Evolutionary conservation across 2,888 invertebrate genomes (phyloP).

Genomic region (Chesias legatella): DNA sequence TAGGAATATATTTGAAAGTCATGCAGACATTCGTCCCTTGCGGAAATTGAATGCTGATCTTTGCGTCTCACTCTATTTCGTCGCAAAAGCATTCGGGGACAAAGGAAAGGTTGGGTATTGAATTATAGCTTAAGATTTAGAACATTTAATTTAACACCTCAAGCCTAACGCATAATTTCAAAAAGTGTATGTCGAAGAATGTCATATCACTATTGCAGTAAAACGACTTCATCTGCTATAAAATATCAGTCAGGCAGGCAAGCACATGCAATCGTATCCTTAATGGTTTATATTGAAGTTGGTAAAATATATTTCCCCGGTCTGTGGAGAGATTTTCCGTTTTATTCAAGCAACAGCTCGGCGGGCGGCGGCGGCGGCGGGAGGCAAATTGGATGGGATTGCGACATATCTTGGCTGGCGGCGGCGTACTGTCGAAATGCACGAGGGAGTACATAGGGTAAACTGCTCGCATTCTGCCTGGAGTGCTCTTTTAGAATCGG

Average conservation of each 20-base stretch:
- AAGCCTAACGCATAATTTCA: too few relatives aligned
- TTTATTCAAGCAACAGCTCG: constrained; percentile 67
- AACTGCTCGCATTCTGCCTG: constrained; percentile 62
- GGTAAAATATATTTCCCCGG: constrained; percentile 65
- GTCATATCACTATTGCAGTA: constrained; percentile 9
- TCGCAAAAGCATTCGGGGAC: too few relatives aligned
- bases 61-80: too few relatives aligned
- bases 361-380: constrained; percentile 47
- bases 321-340: constrained; percentile 67
- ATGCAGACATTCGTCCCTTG: too few relatives aligned
- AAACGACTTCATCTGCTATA: constrained; percentile 7
- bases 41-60: too few relatives aligned
- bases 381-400: constrained; percentile 76
- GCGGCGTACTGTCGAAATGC: constrained; percentile 66
- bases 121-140: too few relatives aligned
- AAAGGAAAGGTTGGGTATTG: too few relatives aligned
- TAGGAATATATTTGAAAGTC: too few relatives aligned
- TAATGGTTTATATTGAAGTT: constrained; percentile 51
- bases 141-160: too few relatives aligned
- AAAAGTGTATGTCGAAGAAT: background rate
- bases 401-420: constrained; percentile 71
- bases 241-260: constrained; percentile 8
- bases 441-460: constrained; percentile 59
- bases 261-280: constrained; percentile 13
- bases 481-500: constrained; percentile 52